Evolutionary conservation across 2,888 invertebrate genomes (phyloP).

Genomic region (Melieria omissa): DNA sequence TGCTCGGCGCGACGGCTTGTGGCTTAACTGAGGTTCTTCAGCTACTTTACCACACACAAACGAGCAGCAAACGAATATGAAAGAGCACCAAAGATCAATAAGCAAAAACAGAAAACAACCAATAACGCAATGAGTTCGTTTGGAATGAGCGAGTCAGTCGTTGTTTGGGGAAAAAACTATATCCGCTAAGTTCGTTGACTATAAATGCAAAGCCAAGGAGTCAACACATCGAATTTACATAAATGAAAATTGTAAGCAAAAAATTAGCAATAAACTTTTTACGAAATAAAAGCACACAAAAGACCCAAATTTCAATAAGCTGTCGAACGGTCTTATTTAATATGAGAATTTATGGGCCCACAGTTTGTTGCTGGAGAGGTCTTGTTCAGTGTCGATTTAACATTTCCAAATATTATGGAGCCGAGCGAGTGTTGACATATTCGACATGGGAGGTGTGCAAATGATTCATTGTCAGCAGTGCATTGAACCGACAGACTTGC

Average conservation of each 20-base stretch:
- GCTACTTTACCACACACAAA: background rate
- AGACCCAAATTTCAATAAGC: background rate
- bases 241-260: background rate
- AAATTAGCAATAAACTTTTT: background rate
- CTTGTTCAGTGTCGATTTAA: too few relatives aligned
- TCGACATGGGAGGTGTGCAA: too few relatives aligned
- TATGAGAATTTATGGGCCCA: background rate
- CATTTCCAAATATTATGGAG: too few relatives aligned
- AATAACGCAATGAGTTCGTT: background rate
- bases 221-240: background rate
- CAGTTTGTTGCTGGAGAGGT: background rate
- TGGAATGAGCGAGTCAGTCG: background rate
- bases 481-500: too few relatives aligned
- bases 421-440: too few relatives aligned
- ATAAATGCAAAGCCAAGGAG: background rate
- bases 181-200: slow-evolving; percentile 8
- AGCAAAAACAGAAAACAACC: background rate
- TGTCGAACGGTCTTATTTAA: background rate
- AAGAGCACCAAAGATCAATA: background rate
- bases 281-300: background rate
- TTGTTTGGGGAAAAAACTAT: background rate
- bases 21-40: too few relatives aligned
- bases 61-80: background rate
- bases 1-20: background rate
- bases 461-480: too few relatives aligned